A percentile compares a stretch with the other conserved stretches of the same genome.
Conservation (phyloP, 35 echinoderm and acorn worm species). For the Apostichopus parvimensis region DNA sequence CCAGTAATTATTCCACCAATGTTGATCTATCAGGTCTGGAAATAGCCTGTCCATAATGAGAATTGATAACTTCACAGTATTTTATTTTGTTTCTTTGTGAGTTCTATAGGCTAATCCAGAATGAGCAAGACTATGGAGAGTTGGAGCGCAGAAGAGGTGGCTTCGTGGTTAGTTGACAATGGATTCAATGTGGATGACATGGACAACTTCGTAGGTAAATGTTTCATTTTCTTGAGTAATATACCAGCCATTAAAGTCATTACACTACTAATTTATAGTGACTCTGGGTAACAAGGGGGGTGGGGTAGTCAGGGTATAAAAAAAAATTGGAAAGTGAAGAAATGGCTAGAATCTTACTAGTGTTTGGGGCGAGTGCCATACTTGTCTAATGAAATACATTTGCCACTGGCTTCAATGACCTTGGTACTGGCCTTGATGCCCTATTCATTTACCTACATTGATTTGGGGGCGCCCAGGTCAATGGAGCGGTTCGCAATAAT, state of each 20-base stretch:
- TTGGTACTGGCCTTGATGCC: too few species aligned
- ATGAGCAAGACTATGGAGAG: slow-evolving; percentile 2
- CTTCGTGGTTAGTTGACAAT: slow-evolving; percentile 12
- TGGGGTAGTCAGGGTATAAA: too few species aligned
- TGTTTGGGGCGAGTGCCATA: too few species aligned
- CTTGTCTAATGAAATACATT: too few species aligned
- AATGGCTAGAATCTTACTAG: too few species aligned
- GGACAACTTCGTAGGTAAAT: background rate
- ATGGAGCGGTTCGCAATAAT: too few species aligned
- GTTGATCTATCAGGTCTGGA: too few species aligned
- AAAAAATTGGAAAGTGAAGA: too few species aligned
- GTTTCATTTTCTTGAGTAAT: slow-evolving; percentile 14
- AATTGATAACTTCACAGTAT: slow-evolving; percentile 14
- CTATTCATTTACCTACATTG: too few species aligned
- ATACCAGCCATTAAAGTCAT: slow-evolving; percentile 1
- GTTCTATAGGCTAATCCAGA: slow-evolving; percentile 12
- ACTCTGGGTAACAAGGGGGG: background rate
- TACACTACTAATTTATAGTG: slow-evolving; percentile 14
- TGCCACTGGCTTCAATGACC: too few species aligned
- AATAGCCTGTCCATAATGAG: background rate
- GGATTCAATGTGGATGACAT: background rate
- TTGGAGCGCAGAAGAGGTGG: slow-evolving; percentile 9
- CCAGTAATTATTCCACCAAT: too few species aligned
- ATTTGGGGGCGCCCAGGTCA: too few species aligned
- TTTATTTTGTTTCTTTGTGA: slow-evolving; percentile 5